Evolutionary conservation across 2,888 invertebrate genomes (phyloP).

Genomic region (Sclerodermus sp.): DNA sequence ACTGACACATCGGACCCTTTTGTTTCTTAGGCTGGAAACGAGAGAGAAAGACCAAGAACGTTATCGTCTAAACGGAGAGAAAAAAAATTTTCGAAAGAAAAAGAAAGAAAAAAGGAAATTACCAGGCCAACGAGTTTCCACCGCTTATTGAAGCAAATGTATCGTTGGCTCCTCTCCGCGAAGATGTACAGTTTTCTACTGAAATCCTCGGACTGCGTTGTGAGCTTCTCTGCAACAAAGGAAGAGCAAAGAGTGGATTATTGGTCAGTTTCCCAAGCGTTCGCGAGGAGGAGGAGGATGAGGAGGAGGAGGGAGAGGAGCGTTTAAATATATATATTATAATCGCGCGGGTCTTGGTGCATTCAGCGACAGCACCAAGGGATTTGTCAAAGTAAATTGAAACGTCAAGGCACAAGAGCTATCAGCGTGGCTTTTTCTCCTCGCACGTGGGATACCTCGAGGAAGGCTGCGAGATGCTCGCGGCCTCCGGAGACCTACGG

Average conservation of each 20-base stretch:
- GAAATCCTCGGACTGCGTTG: constrained; percentile 66
- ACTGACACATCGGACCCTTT: constrained; percentile 65
- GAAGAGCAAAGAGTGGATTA: too few species aligned
- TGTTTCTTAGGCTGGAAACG: constrained; percentile 61
- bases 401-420: too few species aligned
- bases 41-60: too few species aligned
- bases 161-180: constrained; percentile 73
- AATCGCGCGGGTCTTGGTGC: background rate
- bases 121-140: constrained; percentile 75
- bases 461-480: background rate
- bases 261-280: too few species aligned
- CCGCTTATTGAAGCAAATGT: constrained; percentile 74
- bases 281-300: constrained; percentile 13
- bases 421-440: too few species aligned
- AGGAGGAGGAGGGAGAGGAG: constrained; percentile 5
- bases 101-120: too few species aligned
- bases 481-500: background rate
- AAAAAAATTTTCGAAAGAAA: too few species aligned
- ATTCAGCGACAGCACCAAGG: too few species aligned
- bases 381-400: too few species aligned
- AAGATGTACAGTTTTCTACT: constrained; percentile 66
- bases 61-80: too few species aligned
- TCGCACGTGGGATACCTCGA: too few species aligned
- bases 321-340: too few species aligned
- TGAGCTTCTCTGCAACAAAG: constrained; percentile 69